phyloP scores from a whole-genome alignment of 1,140 invertebrate genomes.

The Brevipalpus yothersi region DNA sequence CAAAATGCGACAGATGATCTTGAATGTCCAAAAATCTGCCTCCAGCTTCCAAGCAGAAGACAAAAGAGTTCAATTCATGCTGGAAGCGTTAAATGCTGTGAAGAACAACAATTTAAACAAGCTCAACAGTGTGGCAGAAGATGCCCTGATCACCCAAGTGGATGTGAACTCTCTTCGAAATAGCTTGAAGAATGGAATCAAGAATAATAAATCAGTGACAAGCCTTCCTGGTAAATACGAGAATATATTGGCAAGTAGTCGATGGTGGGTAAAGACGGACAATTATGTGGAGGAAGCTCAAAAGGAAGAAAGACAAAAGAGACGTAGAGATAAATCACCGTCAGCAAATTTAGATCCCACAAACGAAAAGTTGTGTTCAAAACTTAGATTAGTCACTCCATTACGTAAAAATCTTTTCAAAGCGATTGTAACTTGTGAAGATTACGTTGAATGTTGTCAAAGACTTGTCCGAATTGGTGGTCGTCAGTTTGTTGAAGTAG shows the following conservation, averaged over 20 bases:
- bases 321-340: neutral
- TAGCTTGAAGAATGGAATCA: constrained; percentile 2
- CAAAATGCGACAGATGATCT: constrained; percentile 7
- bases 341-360: neutral
- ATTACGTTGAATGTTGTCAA: constrained; percentile 7
- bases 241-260: constrained; percentile 1
- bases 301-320: neutral
- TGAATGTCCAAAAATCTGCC: constrained; percentile 1
- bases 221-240: constrained; percentile 5
- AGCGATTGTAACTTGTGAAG: neutral
- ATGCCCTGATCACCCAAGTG: neutral
- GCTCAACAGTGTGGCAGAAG: neutral
- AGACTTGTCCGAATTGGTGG: constrained; percentile 2
- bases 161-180: neutral
- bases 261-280: constrained; percentile 3
- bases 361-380: constrained; percentile 3
- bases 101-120: constrained; percentile 9
- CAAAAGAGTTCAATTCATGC: constrained; percentile 5
- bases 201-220: neutral
- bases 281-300: neutral
- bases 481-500: constrained; percentile 7
- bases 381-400: constrained; percentile 6
- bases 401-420: constrained; percentile 5
- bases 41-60: neutral
- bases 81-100: constrained; percentile 7